Base-by-base conservation (phyloP, 2,113 vertebrate species). In the Callaeas wilsoni region DNA sequence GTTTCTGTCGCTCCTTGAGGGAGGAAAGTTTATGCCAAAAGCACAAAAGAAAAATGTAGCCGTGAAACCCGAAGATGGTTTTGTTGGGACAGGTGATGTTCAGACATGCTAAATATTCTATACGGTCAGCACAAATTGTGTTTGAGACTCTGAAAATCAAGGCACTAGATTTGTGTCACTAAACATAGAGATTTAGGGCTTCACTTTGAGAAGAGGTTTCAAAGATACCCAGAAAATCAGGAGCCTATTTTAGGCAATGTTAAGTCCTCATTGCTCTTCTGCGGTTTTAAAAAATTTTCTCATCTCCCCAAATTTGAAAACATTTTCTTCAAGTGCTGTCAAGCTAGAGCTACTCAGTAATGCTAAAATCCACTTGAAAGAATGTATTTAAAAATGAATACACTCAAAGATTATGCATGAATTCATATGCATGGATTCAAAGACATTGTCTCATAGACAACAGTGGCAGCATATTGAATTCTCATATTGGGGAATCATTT, bases 391-490 rank as follows among this genome's bases (percentile, higher is more conserved):
- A 84, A 94, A 96, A 94, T 95, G 90, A 97, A 94, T 93, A 65
- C 59, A 11, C 62, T 87, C 46, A 23, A 71, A 93, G 90, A 96
- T 96, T 95, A 96, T 96, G 86, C 90, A 53, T 1, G 2, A 90
- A 95, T 96, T 96, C 92, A 60, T 96, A 96, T 97, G 92, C 92
- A 93, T 93, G 90, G 83, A 94, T 93, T 95, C 96, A 93, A 67
- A 87, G 92, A 89, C 92, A 96, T 94, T 95, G 94, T 93, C 92
- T 97, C 86, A 57, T 20, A 90, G 89, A 81, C 87, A 96, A 94
- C 95, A 94, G 94, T 83, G 49, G 86, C 84, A 90, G 89, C 92
- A 29, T 73, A 94, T 95, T 95, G 92, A 93, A 87, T 87, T n/a
- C 81, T 87, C 69, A 32, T 85, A 44, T 41, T 85, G 92, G 46